Conservation (phyloP, 2,797 vertebrate genomes). For the Sebastes wilsoni region DNA sequence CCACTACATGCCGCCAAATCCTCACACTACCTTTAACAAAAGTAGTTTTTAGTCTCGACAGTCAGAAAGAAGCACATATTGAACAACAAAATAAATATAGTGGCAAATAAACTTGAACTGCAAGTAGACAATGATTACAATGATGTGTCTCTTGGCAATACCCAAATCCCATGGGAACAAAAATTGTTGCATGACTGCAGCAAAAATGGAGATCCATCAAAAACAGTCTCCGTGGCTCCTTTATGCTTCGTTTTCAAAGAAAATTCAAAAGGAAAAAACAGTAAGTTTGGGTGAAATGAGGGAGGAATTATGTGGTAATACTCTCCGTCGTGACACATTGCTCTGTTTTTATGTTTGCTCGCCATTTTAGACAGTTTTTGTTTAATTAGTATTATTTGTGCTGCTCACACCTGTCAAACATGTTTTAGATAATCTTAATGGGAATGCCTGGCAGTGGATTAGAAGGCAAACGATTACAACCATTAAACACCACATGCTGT, state of each 20-base stretch:
- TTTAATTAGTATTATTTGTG: slow-evolving; percentile 35
- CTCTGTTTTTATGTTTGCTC: slow-evolving; percentile 15
- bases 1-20: no score
- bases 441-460: slow-evolving; percentile 51
- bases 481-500: slow-evolving; percentile 62
- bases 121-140: neutral
- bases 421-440: slow-evolving; percentile 50
- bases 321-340: neutral
- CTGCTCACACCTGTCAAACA: slow-evolving; percentile 48
- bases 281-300: neutral
- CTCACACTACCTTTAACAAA: no score
- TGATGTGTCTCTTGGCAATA: neutral
- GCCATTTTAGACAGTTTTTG: slow-evolving; percentile 10
- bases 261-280: neutral
- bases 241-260: neutral
- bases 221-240: neutral
- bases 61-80: neutral
- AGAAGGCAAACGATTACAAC: slow-evolving; percentile 52
- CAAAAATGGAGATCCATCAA: neutral
- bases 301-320: neutral
- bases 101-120: neutral
- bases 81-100: neutral
- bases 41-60: neutral
- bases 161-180: neutral
- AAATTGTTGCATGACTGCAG: neutral